Conservation (phyloP, 2,113 vertebrate species). For the Aspiorhynchus laticeps region DNA sequence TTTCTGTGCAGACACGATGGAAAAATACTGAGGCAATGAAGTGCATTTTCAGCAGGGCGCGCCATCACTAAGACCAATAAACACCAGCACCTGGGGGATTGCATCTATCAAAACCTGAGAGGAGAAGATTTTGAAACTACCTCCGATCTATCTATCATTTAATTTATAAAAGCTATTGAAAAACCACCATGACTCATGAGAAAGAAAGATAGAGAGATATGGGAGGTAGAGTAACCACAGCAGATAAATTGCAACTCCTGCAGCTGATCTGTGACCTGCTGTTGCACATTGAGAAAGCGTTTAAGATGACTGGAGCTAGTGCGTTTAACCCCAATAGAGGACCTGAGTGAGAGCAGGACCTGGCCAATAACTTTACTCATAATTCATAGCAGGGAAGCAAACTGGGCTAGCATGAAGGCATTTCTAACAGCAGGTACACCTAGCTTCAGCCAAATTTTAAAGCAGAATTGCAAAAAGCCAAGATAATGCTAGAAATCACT, state of each 20-base stretch:
- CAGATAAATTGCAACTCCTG: background rate
- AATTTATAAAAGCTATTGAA: constrained; percentile 15
- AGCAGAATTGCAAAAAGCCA: background rate
- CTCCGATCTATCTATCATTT: constrained; percentile 18
- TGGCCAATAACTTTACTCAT: background rate
- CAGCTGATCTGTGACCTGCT: background rate
- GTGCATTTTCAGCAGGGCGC: background rate
- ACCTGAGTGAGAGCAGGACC: constrained; percentile 34
- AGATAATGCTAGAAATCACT: background rate
- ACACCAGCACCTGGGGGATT: background rate
- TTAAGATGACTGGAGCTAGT: background rate
- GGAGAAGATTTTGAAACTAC: background rate
- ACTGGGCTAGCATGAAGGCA: background rate
- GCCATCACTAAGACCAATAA: constrained; percentile 5
- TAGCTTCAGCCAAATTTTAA: background rate
- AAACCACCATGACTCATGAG: background rate
- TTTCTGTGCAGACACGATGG: background rate
- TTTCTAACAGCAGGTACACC: background rate
- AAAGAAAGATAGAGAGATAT: constrained; percentile 5
- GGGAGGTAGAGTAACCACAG: background rate
- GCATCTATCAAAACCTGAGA: constrained; percentile 22
- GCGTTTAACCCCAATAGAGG: constrained; percentile 1
- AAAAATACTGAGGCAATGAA: background rate
- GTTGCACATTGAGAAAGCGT: background rate
- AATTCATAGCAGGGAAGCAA: background rate